Percentiles rank a stretch among this genome's conserved stretches.
Conservation (phyloP, 2,888 invertebrate genomes). For the Pachydiplax longipennis region DNA sequence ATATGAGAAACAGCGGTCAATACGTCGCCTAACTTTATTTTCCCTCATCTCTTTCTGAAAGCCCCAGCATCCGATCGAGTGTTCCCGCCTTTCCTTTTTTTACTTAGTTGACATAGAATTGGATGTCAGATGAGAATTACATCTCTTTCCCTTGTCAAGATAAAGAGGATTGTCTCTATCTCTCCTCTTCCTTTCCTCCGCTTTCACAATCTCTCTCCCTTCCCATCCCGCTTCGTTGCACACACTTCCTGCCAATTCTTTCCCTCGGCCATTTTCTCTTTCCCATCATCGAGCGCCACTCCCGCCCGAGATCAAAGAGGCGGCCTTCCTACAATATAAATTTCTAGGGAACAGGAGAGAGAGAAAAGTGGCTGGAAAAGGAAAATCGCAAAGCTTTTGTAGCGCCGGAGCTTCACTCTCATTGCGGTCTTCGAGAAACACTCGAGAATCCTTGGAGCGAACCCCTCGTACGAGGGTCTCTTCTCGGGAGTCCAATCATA, state of each 20-base stretch:
- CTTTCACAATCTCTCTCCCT: neutral
- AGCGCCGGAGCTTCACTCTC: neutral
- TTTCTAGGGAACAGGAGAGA: neutral
- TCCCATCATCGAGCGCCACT: neutral
- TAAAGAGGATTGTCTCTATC: neutral
- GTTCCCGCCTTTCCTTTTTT: neutral
- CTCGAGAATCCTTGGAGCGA: neutral
- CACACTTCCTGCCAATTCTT: slow-evolving; percentile 17
- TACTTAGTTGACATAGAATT: slow-evolving; percentile 16
- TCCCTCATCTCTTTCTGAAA: no score
- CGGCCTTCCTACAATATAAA: neutral
- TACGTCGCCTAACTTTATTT: no score
- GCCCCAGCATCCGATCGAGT: no score
- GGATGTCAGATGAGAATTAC: neutral
- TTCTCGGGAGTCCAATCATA: neutral
- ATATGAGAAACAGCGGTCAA: no score
- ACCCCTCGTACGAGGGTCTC: neutral
- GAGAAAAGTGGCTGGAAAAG: neutral
- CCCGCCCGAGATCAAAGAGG: neutral
- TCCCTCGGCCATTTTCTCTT: neutral
- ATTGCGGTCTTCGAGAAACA: neutral
- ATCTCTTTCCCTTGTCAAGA: neutral
- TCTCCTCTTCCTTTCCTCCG: neutral
- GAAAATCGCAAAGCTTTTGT: neutral
- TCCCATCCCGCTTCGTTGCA: neutral